phyloP scores from a whole-genome alignment of 2,888 invertebrate genomes.

The Cremastobaeus sp. region DNA sequence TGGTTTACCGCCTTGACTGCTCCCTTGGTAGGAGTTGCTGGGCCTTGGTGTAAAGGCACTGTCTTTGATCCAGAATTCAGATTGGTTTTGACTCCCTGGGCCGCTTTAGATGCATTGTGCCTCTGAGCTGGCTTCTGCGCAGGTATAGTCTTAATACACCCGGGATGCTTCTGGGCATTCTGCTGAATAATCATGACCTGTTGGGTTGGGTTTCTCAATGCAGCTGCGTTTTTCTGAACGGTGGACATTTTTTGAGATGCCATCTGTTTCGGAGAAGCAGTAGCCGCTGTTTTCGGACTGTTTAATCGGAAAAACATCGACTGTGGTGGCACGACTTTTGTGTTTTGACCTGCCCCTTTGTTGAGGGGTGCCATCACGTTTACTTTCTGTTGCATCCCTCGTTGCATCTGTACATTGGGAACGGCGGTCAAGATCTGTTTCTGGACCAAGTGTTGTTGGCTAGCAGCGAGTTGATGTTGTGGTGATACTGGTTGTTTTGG shows the following conservation, averaged over 20 bases:
- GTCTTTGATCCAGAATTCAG: slow-evolving; percentile 57
- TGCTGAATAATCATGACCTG: slow-evolving; percentile 80
- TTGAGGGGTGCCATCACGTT: slow-evolving; percentile 54
- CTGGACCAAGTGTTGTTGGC: slow-evolving; percentile 46
- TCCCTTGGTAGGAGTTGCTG: slow-evolving; percentile 18
- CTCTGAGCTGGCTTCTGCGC: slow-evolving; percentile 71
- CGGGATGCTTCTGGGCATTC: slow-evolving; percentile 71
- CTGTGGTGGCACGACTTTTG: slow-evolving; percentile 65
- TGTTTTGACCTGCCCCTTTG: slow-evolving; percentile 54
- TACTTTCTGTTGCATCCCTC: slow-evolving; percentile 42
- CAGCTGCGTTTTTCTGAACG: slow-evolving; percentile 63
- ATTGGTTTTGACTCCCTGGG: slow-evolving; percentile 76
- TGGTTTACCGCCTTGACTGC: slow-evolving; percentile 67
- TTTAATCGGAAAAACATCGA: slow-evolving; percentile 72
- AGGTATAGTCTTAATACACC: slow-evolving; percentile 75
- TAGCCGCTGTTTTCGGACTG: slow-evolving; percentile 65
- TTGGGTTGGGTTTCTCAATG: slow-evolving; percentile 66
- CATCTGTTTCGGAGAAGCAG: slow-evolving; percentile 62
- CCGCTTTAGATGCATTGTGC: slow-evolving; percentile 80
- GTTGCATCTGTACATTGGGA: slow-evolving; percentile 59
- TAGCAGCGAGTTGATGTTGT: slow-evolving; percentile 18
- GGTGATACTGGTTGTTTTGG: slow-evolving; percentile 36
- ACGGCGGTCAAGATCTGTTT: slow-evolving; percentile 60
- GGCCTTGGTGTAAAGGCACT: slow-evolving; percentile 14
- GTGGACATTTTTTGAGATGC: slow-evolving; percentile 69